A percentile compares a stretch with the other conserved stretches of the same genome.
These are phyloP conservation scores for Meriones psammophilus DNA, from an alignment of 2,797 vertebrate species.

Conservation along the genomic window DNA sequence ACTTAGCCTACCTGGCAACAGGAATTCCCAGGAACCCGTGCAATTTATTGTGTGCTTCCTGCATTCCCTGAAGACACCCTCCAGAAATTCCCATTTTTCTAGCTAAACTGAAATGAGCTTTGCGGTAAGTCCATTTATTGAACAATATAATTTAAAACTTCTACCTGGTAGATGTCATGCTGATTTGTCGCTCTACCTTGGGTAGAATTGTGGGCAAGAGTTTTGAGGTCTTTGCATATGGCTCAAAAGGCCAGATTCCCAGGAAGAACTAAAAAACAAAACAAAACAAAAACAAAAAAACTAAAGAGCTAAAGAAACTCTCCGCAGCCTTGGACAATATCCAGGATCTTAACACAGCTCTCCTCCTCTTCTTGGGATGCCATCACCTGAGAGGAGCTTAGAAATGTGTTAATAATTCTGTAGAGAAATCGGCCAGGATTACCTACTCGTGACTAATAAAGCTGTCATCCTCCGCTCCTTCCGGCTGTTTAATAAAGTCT, in stretches of 20 bases:
- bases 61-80: not conserved
- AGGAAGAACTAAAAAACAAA: slow-evolving; percentile 31
- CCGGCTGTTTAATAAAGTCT: slow-evolving; percentile 88
- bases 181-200: not conserved
- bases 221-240: not conserved
- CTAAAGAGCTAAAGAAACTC: slow-evolving; percentile 41
- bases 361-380: slow-evolving; percentile 69
- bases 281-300: too few species aligned
- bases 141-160: not conserved
- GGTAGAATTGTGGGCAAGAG: not conserved
- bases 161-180: not conserved
- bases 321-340: slow-evolving; percentile 64
- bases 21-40: not conserved
- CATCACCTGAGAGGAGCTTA: slow-evolving; percentile 80
- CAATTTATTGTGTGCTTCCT: not conserved
- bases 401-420: slow-evolving; percentile 87
- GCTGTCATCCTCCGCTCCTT: slow-evolving; percentile 86
- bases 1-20: not conserved
- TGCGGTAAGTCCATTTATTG: not conserved
- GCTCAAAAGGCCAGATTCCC: not conserved
- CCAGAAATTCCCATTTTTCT: not conserved
- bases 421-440: slow-evolving; percentile 86
- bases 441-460: slow-evolving; percentile 88
- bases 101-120: not conserved
- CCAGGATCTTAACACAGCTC: slow-evolving; percentile 71